A percentile compares a stretch with the other conserved stretches of the same genome.
Conservation (phyloP, 2,797 vertebrate species). For the Xiphorhynchus erythropygius region DNA sequence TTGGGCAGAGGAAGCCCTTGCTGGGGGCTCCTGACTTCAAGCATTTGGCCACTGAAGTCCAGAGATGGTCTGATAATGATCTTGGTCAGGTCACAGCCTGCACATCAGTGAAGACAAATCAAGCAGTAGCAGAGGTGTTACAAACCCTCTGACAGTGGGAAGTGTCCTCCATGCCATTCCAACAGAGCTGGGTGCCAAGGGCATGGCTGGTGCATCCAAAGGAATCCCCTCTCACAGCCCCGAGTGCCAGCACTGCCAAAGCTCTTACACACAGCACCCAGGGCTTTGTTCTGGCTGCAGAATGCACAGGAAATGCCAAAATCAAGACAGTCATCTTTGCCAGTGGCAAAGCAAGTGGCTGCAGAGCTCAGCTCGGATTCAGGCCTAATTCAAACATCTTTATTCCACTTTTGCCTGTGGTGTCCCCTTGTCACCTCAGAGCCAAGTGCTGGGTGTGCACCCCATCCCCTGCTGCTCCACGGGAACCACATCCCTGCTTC, state of each 20-base stretch:
- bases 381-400: background rate
- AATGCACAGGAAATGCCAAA: background rate
- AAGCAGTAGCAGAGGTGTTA: background rate
- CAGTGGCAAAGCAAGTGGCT: background rate
- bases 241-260: accelerated
- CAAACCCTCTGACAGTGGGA: background rate
- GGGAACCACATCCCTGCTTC: background rate
- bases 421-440: background rate
- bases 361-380: background rate
- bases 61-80: background rate
- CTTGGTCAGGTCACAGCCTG: background rate
- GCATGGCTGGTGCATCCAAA: background rate
- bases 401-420: background rate
- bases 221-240: accelerated
- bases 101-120: background rate
- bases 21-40: background rate
- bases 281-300: background rate
- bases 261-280: background rate
- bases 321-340: background rate
- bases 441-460: background rate
- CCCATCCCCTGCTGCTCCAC: background rate
- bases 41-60: background rate
- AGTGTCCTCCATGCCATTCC: background rate
- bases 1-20: background rate
- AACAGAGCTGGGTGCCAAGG: background rate